Conservation (phyloP, 2,113 vertebrate species). For the Daboia siamensis region DNA sequence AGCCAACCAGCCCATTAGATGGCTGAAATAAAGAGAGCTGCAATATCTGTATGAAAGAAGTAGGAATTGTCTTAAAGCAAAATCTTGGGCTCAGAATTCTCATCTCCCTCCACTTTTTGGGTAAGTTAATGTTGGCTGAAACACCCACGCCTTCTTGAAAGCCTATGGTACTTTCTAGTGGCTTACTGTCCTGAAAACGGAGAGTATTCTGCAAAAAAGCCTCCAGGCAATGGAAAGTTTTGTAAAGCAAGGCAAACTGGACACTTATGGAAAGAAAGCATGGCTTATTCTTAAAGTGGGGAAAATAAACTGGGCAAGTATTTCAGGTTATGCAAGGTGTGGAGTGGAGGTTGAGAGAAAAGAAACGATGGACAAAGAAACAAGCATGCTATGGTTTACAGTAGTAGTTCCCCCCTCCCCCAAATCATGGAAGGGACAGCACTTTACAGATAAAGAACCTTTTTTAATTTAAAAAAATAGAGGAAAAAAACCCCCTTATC, state of each 20-base stretch:
- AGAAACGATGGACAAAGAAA: background rate
- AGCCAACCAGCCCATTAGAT: background rate
- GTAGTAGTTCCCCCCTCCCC: background rate
- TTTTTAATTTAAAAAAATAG: background rate
- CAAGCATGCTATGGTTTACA: background rate
- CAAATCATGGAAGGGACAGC: background rate
- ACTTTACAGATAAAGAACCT: background rate
- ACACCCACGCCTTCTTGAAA: background rate
- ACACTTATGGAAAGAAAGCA: background rate
- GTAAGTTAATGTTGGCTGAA: background rate
- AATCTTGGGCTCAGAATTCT: background rate
- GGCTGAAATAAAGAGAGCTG: background rate
- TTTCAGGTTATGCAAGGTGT: background rate
- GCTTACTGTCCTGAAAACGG: background rate
- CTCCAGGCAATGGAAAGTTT: background rate
- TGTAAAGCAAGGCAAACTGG: background rate
- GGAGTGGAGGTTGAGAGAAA: background rate
- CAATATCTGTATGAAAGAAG: background rate
- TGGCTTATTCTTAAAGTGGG: too few species aligned
- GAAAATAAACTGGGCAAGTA: background rate
- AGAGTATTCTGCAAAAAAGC: background rate
- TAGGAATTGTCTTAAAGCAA: background rate
- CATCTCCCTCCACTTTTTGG: background rate
- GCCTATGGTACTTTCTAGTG: background rate
- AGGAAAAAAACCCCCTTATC: rapidly evolving